Base-by-base conservation (phyloP, 2,888 invertebrate genomes). In the Nycteola revayana region DNA sequence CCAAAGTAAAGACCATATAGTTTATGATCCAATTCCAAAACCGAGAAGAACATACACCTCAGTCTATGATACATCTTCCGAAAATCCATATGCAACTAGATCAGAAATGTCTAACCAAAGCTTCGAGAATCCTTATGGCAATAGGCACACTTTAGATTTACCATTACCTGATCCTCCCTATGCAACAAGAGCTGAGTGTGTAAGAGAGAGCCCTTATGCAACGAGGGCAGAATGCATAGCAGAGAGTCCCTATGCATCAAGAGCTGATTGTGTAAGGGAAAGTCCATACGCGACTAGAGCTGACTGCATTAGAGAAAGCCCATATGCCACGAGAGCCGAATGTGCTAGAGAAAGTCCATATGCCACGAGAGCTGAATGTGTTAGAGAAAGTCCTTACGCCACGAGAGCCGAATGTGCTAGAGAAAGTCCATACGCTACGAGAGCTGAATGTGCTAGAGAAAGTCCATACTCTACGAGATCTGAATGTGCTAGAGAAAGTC, bases 11-110 rank as follows among this genome's bases (percentile, higher is more conserved):
- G 86, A 87, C 28, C 85, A 84, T 56, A 61, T 87, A 56, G 69
- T 88, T 45, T 89, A 89, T 49, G 89, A 89, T 43, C 86, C 86
- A 56, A 87, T 89, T 46, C 89, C 89, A 64, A 89, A 89, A 62
- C 89, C 89, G 28, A 77, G 86, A 60, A 72, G 89, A 52, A 89
- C 89, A 10, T 89, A 89, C 43, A 81, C 88, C 40, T 85, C 88
- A 32, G 39, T 82, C 9, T 86, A 85, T 48, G 88, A 89, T 60
- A 83, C 87, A 28, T 84, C 86, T 18, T 77, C 71, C 44, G 88
- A 87, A 58, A 87, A 83, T 32, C 78, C 87, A 28, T 87, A 86
- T 36, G 75, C 68, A 6, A 82, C 74, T 42, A 70, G 79, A 52
- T 86, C 85, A 21, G 87, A 87, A 72, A 65, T 79, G 40, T 77